A percentile compares a stretch with the other conserved stretches of the same genome.
Conservation (phyloP, 2,888 invertebrate species). For the Prionchulus punctatus region DNA sequence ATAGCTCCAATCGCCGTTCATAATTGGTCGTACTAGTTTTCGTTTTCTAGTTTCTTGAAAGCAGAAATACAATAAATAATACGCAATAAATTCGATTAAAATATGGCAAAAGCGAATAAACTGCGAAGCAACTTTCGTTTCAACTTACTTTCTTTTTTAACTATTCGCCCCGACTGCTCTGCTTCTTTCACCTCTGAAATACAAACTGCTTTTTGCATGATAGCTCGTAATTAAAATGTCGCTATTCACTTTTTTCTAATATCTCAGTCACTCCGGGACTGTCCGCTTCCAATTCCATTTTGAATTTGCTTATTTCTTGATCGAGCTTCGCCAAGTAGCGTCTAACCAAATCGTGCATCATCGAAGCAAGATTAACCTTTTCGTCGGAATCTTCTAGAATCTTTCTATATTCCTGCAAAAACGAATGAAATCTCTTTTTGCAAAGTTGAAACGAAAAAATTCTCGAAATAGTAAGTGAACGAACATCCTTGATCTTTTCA, state of each 20-base stretch:
- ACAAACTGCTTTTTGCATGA: not conserved
- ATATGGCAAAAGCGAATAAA: too few relatives aligned
- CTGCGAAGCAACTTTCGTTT: too few relatives aligned
- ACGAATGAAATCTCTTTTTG: not conserved
- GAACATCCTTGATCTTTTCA: conserved; percentile 48
- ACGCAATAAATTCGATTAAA: too few relatives aligned
- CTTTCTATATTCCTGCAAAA: conserved; percentile 58
- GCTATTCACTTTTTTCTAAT: conserved; percentile 36
- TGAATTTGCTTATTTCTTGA: conserved; percentile 84
- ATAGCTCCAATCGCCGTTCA: too few relatives aligned
- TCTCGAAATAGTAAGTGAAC: not conserved
- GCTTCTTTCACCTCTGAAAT: conserved; percentile 10
- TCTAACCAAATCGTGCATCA: conserved; percentile 84
- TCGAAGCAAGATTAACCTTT: conserved; percentile 79
- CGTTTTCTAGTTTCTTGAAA: too few relatives aligned
- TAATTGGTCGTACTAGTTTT: too few relatives aligned
- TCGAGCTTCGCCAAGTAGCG: conserved; percentile 73
- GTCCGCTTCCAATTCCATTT: conserved; percentile 95
- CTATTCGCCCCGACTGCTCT: not conserved
- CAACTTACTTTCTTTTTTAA: conserved; percentile 1
- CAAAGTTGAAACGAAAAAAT: not conserved
- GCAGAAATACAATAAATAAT: too few relatives aligned
- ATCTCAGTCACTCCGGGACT: conserved; percentile 93
- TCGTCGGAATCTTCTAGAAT: conserved; percentile 86
- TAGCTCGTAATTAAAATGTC: not conserved